These are phyloP conservation scores for Morelia viridis DNA, from an alignment of 2,797 vertebrate species.

Conservation along the genomic window DNA sequence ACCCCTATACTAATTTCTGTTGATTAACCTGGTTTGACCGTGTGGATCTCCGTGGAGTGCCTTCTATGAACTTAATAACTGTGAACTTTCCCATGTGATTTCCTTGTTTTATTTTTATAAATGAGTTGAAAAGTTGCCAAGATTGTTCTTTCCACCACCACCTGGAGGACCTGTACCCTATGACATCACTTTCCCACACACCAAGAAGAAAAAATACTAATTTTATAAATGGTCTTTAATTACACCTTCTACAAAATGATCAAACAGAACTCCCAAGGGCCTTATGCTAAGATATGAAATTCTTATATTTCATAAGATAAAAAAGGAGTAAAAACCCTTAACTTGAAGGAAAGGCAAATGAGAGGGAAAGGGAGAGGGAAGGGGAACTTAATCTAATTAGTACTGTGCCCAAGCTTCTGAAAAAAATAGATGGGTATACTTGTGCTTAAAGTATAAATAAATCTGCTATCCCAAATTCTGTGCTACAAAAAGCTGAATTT, in stretches of 20 bases:
- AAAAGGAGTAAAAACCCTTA: neutral
- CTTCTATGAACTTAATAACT: constrained; percentile 13
- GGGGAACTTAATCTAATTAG: neutral
- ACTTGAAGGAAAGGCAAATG: neutral
- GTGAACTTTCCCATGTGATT: constrained; percentile 11
- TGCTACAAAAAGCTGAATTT: neutral
- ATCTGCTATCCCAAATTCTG: neutral
- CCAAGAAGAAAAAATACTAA: constrained; percentile 18
- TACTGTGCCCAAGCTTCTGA: neutral
- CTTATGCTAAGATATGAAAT: neutral
- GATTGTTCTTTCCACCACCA: constrained; percentile 1
- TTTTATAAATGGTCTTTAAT: constrained; percentile 8
- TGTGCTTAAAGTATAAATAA: neutral
- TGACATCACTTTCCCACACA: constrained; percentile 6
- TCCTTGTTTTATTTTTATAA: constrained; percentile 23
- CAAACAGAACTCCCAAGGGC: neutral
- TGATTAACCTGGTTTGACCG: constrained; percentile 7
- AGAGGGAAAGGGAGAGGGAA: neutral
- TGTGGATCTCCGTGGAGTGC: neutral
- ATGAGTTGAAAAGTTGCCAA: constrained; percentile 14
- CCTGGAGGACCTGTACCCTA: neutral
- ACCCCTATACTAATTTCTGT: neutral
- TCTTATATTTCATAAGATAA: neutral
- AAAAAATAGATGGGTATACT: neutral
- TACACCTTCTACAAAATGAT: neutral